A percentile compares a stretch with the other conserved stretches of the same genome.
These are phyloP conservation scores for Protonemura montana DNA, from an alignment of 2,888 invertebrate species.

Conservation along the genomic window DNA sequence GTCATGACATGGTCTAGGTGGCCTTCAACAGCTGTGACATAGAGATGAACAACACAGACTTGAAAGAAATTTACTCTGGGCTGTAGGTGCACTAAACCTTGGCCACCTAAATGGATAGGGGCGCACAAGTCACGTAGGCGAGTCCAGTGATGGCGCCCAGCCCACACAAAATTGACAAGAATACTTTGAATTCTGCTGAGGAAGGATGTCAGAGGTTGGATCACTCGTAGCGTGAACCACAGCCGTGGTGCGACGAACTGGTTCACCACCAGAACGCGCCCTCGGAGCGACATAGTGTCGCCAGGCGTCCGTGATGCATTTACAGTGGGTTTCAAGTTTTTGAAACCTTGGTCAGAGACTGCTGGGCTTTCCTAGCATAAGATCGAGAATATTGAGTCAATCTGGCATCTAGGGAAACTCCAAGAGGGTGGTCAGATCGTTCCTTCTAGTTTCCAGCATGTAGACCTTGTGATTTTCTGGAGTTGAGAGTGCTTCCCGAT, in stretches of 20 bases:
- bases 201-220: background rate
- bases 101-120: constrained; percentile 40
- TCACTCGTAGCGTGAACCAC: constrained; percentile 39
- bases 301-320: background rate
- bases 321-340: background rate
- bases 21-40: background rate
- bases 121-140: constrained; percentile 18
- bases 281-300: constrained; percentile 1
- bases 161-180: constrained; percentile 38
- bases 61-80: constrained; percentile 34
- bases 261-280: constrained; percentile 35
- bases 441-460: constrained; percentile 18
- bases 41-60: constrained; percentile 23
- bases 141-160: constrained; percentile 36
- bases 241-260: constrained; percentile 40
- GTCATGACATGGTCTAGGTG: constrained; percentile 13
- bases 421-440: constrained; percentile 1
- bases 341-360: background rate
- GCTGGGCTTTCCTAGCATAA: background rate
- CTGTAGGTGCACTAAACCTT: constrained; percentile 32
- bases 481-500: constrained; percentile 24
- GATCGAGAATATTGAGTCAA: constrained; percentile 19
- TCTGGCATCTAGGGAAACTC: no score
- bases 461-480: background rate
- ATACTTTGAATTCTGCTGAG: constrained; percentile 19